Evolutionary conservation across 2,797 vertebrate species (phyloP).

Genomic region (Telmatherina bonti): DNA sequence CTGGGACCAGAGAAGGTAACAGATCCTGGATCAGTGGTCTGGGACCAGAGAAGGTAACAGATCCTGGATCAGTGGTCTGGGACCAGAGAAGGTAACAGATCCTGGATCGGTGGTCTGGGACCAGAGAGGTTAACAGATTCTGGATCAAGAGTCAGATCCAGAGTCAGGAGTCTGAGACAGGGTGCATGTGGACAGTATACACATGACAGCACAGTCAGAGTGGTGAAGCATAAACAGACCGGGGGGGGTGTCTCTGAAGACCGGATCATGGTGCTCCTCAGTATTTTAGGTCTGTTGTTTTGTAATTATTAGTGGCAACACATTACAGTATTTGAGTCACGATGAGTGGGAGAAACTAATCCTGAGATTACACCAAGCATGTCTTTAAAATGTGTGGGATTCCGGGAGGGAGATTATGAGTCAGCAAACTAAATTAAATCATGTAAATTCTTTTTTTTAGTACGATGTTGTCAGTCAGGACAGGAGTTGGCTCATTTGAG

Average conservation of each 20-base stretch:
- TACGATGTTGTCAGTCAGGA: not conserved
- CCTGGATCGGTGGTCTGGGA: no score
- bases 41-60: no score
- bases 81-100: slow-evolving; percentile 20
- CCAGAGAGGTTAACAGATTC: no score
- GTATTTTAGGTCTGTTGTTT: slow-evolving; percentile 8
- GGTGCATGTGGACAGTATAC: slow-evolving; percentile 22
- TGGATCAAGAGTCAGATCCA: no score
- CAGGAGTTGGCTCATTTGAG: not conserved
- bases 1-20: no score
- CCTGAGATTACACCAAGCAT: slow-evolving; percentile 61
- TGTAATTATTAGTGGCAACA: slow-evolving; percentile 42
- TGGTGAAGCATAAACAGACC: slow-evolving; percentile 13
- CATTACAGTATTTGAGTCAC: slow-evolving; percentile 68
- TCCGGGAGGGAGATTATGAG: slow-evolving; percentile 22
- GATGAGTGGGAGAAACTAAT: slow-evolving; percentile 70
- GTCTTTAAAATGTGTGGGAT: slow-evolving; percentile 47
- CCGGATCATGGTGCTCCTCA: not conserved
- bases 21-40: not conserved
- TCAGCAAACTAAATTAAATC: slow-evolving; percentile 14
- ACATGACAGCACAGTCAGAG: no score
- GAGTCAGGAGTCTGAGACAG: not conserved
- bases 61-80: not conserved
- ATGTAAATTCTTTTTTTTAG: not conserved
- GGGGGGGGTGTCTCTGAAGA: not conserved